A percentile compares a stretch with the other conserved stretches of the same genome.
phyloP scores from a whole-genome alignment of 2,888 invertebrate species.

The Dinocampus coccinellae region DNA sequence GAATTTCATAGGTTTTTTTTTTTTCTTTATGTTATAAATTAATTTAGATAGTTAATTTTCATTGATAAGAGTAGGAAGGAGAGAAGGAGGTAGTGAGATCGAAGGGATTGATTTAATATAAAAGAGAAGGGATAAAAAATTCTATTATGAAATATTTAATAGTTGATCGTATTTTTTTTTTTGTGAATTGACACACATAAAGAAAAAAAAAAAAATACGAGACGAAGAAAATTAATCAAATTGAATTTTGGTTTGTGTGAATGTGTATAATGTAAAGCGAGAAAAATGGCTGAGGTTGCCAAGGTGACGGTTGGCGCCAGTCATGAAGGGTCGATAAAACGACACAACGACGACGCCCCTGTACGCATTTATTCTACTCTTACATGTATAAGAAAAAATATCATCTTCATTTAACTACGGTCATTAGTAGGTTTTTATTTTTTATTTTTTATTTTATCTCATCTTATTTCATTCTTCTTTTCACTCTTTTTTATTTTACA shows the following conservation, averaged over 20 bases:
- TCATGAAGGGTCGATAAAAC: slow-evolving; percentile 62
- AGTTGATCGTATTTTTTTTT: no score
- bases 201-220: not conserved
- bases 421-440: not conserved
- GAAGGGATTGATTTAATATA: no score
- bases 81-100: no score
- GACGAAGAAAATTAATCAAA: no score
- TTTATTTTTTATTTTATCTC: not conserved
- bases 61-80: no score
- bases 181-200: no score
- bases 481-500: no score
- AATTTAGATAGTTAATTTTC: slow-evolving; percentile 1
- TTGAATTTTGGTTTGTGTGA: not conserved
- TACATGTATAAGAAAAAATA: slow-evolving; percentile 11
- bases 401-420: slow-evolving; percentile 12
- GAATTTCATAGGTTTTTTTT: not conserved
- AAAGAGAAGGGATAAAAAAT: no score
- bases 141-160: no score
- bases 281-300: slow-evolving; percentile 58
- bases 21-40: no score
- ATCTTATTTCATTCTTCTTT: not conserved
- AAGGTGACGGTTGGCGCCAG: slow-evolving; percentile 58
- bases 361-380: slow-evolving; percentile 29
- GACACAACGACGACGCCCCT: slow-evolving; percentile 44
- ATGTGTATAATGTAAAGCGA: not conserved